Evolutionary conservation across 2,888 invertebrate species (phyloP).

Genomic region (Eucera pruinosa): DNA sequence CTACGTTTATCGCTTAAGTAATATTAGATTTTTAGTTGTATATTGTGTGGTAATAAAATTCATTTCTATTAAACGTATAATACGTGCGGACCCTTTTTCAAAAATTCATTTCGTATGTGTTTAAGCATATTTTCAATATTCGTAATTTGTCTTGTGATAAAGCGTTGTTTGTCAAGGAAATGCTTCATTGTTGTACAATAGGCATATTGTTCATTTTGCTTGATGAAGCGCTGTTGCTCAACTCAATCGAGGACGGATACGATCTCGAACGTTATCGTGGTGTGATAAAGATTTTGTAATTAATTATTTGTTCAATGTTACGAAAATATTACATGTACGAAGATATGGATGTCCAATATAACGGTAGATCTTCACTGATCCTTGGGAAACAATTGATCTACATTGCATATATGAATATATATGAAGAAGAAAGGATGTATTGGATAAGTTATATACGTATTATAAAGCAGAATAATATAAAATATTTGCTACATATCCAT

Average conservation of each 20-base stretch:
- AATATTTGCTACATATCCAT: neutral
- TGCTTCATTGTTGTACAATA: constrained; percentile 6
- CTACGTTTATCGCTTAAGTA: constrained; percentile 9
- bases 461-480: neutral
- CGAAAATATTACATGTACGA: constrained; percentile 8
- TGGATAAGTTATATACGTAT: constrained; percentile 12
- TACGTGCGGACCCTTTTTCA: neutral
- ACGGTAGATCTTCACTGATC: constrained; percentile 3
- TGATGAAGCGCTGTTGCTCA: constrained; percentile 3
- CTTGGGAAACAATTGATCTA: constrained; percentile 9
- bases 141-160: constrained; percentile 13
- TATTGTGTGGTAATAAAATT: constrained; percentile 8
- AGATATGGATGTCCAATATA: constrained; percentile 3
- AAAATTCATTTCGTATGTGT: constrained; percentile 15
- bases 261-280: constrained; percentile 1
- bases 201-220: constrained; percentile 11
- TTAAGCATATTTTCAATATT: constrained; percentile 1
- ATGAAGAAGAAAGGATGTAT: neutral
- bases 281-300: neutral
- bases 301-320: neutral
- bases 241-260: neutral
- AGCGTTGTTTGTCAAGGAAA: constrained; percentile 6
- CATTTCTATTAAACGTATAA: neutral
- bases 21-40: neutral
- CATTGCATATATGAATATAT: constrained; percentile 27